A percentile compares a stretch with the other conserved stretches of the same genome.
phyloP scores from a whole-genome alignment of 2,888 invertebrate genomes.

The Cremastinae sp. region DNA sequence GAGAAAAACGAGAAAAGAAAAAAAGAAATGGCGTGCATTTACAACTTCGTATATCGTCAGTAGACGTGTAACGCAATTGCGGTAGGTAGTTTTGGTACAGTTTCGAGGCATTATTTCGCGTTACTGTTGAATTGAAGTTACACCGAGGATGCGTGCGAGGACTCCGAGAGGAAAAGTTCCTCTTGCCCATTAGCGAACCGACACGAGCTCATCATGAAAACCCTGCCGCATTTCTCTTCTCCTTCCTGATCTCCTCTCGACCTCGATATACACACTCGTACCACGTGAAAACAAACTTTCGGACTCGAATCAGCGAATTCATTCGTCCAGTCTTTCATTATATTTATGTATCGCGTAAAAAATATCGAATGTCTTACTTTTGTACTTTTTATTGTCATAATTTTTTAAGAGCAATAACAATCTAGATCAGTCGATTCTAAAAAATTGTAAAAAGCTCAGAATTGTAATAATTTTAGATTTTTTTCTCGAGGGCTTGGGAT shows the following conservation, averaged over 20 bases:
- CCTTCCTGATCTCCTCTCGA: background rate
- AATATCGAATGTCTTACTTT: background rate
- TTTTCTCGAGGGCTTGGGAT: too few species aligned
- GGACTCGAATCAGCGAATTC: slow-evolving; percentile 61
- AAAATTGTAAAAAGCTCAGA: too few species aligned
- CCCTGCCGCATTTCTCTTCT: slow-evolving; percentile 5
- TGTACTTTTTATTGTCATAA: too few species aligned
- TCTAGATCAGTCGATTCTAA: too few species aligned
- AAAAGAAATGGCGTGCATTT: background rate
- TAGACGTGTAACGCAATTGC: slow-evolving; percentile 8
- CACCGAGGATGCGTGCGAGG: slow-evolving; percentile 4
- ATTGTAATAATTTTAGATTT: background rate
- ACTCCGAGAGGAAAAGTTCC: slow-evolving; percentile 40
- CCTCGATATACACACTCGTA: background rate
- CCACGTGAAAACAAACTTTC: slow-evolving; percentile 45
- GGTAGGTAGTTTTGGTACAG: background rate
- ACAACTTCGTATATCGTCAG: background rate
- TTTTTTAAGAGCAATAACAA: too few species aligned
- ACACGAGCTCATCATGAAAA: slow-evolving; percentile 32
- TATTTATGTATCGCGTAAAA: slow-evolving; percentile 47
- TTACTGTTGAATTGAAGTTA: slow-evolving; percentile 14
- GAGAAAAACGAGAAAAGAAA: background rate
- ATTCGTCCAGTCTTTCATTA: slow-evolving; percentile 59
- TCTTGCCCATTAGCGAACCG: slow-evolving; percentile 41
- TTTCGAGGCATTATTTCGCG: background rate